Evolutionary conservation across 2,888 invertebrate genomes (phyloP).

Genomic region (Sialis lutaria): DNA sequence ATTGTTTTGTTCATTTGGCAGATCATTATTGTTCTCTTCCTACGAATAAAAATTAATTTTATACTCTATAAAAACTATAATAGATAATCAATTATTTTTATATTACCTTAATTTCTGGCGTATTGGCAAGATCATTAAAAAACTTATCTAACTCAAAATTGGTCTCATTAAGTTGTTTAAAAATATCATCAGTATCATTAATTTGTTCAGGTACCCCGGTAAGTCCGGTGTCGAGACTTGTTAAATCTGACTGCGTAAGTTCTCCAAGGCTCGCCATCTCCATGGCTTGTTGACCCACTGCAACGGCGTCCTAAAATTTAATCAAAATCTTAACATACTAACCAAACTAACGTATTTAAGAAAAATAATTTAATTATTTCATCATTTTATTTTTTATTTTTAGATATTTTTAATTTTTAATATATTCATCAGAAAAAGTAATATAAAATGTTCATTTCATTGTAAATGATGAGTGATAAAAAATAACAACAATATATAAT

Average conservation of each 20-base stretch:
- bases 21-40: conserved; percentile 32
- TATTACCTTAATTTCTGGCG: conserved; percentile 52
- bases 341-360: not conserved
- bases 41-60: conserved; percentile 20
- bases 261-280: conserved; percentile 38
- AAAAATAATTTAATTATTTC: no score
- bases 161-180: conserved; percentile 67
- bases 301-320: conserved; percentile 40
- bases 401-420: no score
- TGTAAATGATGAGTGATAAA: no score
- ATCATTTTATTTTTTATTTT: no score
- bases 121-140: conserved; percentile 46
- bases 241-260: conserved; percentile 52
- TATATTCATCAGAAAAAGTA: no score
- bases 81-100: conserved; percentile 4
- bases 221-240: conserved; percentile 43
- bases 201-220: conserved; percentile 25
- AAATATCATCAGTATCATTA: conserved; percentile 56
- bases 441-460: no score
- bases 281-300: conserved; percentile 30
- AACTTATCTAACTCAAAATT: conserved; percentile 76
- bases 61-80: no score
- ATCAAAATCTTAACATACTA: not conserved
- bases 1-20: conserved; percentile 15
- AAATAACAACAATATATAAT: no score